Percentiles rank a stretch among this genome's conserved stretches.
These are phyloP conservation scores for Opisthocomus hoazin DNA, from an alignment of 2,113 vertebrate genomes.

Conservation along the genomic window DNA sequence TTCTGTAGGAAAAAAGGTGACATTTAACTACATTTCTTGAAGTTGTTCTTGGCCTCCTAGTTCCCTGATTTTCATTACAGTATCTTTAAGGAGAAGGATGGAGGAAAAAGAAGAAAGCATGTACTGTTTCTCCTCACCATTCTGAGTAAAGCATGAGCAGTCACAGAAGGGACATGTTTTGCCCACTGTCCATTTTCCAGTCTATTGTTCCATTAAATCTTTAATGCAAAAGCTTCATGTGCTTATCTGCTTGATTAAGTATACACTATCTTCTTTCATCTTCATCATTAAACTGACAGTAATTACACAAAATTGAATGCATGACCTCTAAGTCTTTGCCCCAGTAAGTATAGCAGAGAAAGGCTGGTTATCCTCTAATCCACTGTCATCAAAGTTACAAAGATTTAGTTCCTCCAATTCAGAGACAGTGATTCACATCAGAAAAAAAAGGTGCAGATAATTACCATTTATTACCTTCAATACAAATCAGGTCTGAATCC, in stretches of 20 bases:
- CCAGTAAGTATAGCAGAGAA: neutral
- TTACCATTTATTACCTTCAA: slow-evolving; percentile 35
- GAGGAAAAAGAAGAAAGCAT: neutral
- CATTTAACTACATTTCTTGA: neutral
- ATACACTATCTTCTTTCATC: slow-evolving; percentile 33
- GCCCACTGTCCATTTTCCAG: neutral
- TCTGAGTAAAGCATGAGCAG: neutral
- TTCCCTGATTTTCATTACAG: neutral
- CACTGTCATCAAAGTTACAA: slow-evolving; percentile 28
- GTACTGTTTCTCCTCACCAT: neutral
- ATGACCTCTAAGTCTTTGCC: slow-evolving; percentile 54
- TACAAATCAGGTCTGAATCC: neutral
- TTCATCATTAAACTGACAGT: slow-evolving; percentile 56
- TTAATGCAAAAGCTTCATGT: slow-evolving; percentile 30
- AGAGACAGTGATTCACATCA: slow-evolving; percentile 12
- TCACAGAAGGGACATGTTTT: neutral
- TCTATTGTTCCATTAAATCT: slow-evolving; percentile 28
- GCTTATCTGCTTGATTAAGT: slow-evolving; percentile 62
- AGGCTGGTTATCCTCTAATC: slow-evolving; percentile 20
- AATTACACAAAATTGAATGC: slow-evolving; percentile 54
- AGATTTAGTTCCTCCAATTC: slow-evolving; percentile 18
- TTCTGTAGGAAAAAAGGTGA: neutral
- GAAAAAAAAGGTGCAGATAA: slow-evolving; percentile 18
- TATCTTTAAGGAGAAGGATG: neutral
- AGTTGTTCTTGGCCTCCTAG: neutral